Evolutionary conservation across 53 echinoderm and acorn worm species (phyloP).

Genomic region (Holothuria scabra): DNA sequence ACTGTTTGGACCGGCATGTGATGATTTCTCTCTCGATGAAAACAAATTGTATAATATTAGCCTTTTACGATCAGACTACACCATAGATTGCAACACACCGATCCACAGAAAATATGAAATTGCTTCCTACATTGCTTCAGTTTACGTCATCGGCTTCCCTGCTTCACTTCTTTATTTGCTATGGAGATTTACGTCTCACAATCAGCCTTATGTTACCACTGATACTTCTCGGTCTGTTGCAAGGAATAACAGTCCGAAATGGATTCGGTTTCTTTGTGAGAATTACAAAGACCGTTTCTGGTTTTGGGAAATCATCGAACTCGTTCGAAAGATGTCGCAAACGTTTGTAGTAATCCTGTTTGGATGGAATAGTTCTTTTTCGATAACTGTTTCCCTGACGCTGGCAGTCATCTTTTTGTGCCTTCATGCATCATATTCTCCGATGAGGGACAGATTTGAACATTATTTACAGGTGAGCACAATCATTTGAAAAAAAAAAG

Average conservation of each 20-base stretch:
- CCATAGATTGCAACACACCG: conserved; percentile 49
- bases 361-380: conserved; percentile 16
- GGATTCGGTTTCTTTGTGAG: conserved; percentile 24
- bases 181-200: conserved; percentile 22
- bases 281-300: conserved; percentile 33
- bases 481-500: too few relatives aligned
- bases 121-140: conserved; percentile 53
- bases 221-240: too few relatives aligned
- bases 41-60: background rate
- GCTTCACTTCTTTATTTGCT: conserved; percentile 40
- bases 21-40: conserved; percentile 40
- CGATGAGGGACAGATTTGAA: conserved; percentile 38
- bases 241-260: conserved; percentile 10
- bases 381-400: background rate
- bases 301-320: conserved; percentile 54
- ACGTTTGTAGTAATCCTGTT: background rate
- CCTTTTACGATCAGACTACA: conserved; percentile 61
- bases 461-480: conserved; percentile 24
- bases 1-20: conserved; percentile 7
- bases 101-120: conserved; percentile 28
- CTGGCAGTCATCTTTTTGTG: conserved; percentile 1
- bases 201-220: too few relatives aligned
- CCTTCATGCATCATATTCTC: conserved; percentile 13
- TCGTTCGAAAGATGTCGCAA: conserved; percentile 12
- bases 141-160: conserved; percentile 66